Evolutionary conservation across 2,113 vertebrate species (phyloP), one percentile per base, ranked within the genome.

Genomic region (Hymenochirus boettgeri): DNA sequence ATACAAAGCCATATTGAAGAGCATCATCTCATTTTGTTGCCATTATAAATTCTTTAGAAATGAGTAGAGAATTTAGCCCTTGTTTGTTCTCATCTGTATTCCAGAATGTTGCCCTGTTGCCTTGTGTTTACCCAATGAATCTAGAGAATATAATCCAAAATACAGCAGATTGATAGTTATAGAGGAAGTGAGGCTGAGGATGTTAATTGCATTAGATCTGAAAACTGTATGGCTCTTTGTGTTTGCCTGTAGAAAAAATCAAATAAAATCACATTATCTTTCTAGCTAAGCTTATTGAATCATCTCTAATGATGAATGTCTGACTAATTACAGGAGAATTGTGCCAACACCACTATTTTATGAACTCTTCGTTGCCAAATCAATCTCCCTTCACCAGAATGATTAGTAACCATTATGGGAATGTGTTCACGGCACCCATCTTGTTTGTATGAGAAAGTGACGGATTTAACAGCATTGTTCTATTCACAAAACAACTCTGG

Each of bases 11-110:
- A 15, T 42, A 42, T 42, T 42, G 17, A 17, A 42, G n/a, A 42
- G 13, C 6, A 42, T 42, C 15, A 42, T 42, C 22, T 48, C 18
- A 22, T 42, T 48, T 15, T 21, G 4, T 23, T 48, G 7, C 21
- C 39, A 55, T 42, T 35, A 27, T 5, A 13, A 9, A 57, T 19
- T 57, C 54, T 47, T 65, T 35, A 33, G 27, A 57, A 65, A 57
- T 57, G 62, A 57, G 62, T 21, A 50, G 25, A 65, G 54, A 65
- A 65, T 65, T 65, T 57, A 65, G 21, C 54, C 54, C 55, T 65
- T 65, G 54, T 65, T 65, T 57, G 18, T 10, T 50, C 54, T 57
- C 63, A 65, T 65, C 63, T 57, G 63, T 57, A 65, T 65, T 55
- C 54, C 42, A 57, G 25, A 17, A 24, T 22, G 12, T 39, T 65